Percentiles rank a stretch among this genome's conserved stretches.
These are phyloP conservation scores for Pangasius macronema DNA, from an alignment of 2,797 vertebrate species.

Conservation along the genomic window DNA sequence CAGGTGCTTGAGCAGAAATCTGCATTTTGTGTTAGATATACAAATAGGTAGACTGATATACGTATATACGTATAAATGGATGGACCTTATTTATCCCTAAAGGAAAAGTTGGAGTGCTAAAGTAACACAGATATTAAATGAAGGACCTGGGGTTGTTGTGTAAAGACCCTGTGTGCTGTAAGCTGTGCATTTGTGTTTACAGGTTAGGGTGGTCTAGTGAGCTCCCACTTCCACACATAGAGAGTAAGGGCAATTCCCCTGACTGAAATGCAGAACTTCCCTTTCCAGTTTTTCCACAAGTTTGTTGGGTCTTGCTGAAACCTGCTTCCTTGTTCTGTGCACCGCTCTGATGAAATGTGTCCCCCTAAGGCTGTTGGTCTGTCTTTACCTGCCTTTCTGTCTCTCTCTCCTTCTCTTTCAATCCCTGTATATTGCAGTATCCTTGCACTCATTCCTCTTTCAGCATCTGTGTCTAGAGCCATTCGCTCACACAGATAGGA, in stretches of 20 bases:
- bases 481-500: not conserved
- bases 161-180: not conserved
- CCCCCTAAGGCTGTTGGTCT: conserved; percentile 50
- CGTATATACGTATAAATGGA: not conserved
- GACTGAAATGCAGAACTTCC: conserved; percentile 31
- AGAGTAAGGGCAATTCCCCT: not conserved
- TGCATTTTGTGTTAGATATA: not conserved
- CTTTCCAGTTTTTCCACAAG: conserved; percentile 48
- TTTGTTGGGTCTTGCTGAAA: conserved; percentile 44
- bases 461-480: not conserved
- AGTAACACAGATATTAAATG: not conserved
- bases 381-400: conserved; percentile 44
- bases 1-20: not conserved
- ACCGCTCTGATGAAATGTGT: conserved; percentile 39
- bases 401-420: not conserved
- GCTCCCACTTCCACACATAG: not conserved
- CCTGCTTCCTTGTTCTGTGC: conserved; percentile 57
- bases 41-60: not conserved
- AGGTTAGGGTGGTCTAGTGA: not conserved
- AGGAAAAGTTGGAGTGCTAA: not conserved
- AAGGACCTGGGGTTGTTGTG: not conserved
- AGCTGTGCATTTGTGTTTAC: not conserved
- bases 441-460: not conserved
- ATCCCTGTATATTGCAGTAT: conserved; percentile 5
- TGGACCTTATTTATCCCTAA: not conserved